Conservation (phyloP, 2,888 invertebrate genomes). For the Linnaemya vulpina region DNA sequence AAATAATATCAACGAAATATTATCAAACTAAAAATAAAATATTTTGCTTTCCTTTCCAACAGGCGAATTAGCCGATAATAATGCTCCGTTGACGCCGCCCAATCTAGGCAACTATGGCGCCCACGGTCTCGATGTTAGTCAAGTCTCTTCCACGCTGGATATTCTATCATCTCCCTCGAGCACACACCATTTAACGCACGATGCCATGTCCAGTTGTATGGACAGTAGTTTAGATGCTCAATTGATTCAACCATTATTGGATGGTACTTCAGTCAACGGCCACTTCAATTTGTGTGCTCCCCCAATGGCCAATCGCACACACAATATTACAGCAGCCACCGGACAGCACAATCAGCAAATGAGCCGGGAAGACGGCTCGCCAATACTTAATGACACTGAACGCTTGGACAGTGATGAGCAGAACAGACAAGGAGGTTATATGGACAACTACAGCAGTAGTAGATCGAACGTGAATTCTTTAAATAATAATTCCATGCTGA, state of each 20-base stretch:
- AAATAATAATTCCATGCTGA: conserved; percentile 43
- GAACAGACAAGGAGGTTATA: conserved; percentile 41
- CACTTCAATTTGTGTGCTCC: conserved; percentile 67
- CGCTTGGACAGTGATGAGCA: conserved; percentile 58
- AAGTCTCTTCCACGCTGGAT: conserved; percentile 80
- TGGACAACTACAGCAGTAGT: conserved; percentile 53
- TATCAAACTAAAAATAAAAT: background rate
- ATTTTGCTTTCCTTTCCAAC: background rate
- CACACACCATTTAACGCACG: conserved; percentile 76
- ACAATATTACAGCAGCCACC: conserved; percentile 41
- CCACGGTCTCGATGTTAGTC: conserved; percentile 78
- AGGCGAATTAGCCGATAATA: conserved; percentile 82
- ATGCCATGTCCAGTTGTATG: conserved; percentile 76
- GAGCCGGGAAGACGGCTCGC: conserved; percentile 54
- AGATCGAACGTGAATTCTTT: conserved; percentile 45
- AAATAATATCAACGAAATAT: background rate
- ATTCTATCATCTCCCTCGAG: conserved; percentile 77
- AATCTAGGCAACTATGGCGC: conserved; percentile 80
- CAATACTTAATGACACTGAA: conserved; percentile 58
- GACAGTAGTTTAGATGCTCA: conserved; percentile 77
- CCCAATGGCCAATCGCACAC: conserved; percentile 48
- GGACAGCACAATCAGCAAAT: conserved; percentile 49
- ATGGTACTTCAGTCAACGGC: conserved; percentile 72
- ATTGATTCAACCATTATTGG: conserved; percentile 77
- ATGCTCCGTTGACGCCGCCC: conserved; percentile 81